Evolutionary conservation across 1,140 invertebrate genomes (phyloP).

Genomic region (Elymnias hypermnestra): DNA sequence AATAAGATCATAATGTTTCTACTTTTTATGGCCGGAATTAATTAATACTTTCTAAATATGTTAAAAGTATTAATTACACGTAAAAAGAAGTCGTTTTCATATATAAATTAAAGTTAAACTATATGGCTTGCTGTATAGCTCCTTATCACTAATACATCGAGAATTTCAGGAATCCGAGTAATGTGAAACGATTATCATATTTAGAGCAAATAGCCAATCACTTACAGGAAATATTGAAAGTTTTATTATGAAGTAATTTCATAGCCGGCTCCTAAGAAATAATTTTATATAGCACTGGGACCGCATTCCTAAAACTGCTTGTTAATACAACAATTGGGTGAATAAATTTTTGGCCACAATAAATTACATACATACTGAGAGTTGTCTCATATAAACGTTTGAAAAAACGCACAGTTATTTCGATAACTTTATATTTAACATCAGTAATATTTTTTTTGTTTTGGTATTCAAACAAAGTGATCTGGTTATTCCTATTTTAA

Average conservation of each 20-base stretch:
- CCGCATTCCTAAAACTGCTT: constrained; percentile 13
- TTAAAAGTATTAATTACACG: too few species aligned
- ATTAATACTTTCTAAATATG: too few species aligned
- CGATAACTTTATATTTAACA: too few species aligned
- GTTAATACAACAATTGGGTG: constrained; percentile 19
- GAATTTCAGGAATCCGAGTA: not conserved
- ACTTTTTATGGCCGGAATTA: too few species aligned
- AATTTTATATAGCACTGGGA: constrained; percentile 8
- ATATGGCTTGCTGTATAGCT: too few species aligned
- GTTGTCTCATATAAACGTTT: not conserved
- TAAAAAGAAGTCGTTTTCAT: too few species aligned
- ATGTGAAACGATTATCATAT: not conserved
- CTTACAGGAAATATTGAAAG: not conserved
- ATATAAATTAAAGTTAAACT: too few species aligned
- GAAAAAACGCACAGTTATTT: not conserved
- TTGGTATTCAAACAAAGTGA: too few species aligned
- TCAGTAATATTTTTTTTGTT: too few species aligned
- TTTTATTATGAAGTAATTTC: constrained; percentile 2
- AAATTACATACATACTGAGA: not conserved
- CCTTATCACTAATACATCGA: too few species aligned
- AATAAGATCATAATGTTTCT: too few species aligned
- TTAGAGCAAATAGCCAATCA: not conserved
- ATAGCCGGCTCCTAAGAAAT: constrained; percentile 8
- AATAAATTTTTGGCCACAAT: constrained; percentile 11
- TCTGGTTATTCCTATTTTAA: too few species aligned